These are phyloP conservation scores for Sternotherus odoratus DNA, from an alignment of 2,797 vertebrate species.

Conservation along the genomic window DNA sequence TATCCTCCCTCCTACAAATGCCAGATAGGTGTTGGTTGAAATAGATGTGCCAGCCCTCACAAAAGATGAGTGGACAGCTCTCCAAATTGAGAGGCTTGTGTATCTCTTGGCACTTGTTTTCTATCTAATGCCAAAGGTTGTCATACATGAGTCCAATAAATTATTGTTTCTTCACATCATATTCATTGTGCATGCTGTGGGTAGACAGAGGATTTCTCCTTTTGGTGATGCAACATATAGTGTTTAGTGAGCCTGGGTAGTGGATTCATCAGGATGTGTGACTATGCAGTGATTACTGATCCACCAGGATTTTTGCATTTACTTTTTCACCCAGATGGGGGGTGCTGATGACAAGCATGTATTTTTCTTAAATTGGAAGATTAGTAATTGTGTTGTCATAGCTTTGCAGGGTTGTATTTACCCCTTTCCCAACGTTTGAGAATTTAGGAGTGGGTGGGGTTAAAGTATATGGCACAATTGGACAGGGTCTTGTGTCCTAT, in stretches of 20 bases:
- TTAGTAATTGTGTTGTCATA: background rate
- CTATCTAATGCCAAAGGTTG: background rate
- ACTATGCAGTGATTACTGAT: background rate
- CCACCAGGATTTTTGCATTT: background rate
- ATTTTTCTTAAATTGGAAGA: conserved; percentile 21
- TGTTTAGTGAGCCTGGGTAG: background rate
- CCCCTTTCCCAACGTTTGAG: background rate
- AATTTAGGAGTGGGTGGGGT: background rate
- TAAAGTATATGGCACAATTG: background rate
- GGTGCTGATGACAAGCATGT: background rate
- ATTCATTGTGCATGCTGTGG: background rate
- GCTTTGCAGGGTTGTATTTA: background rate
- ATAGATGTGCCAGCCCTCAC: background rate
- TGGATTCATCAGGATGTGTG: background rate
- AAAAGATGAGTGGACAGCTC: background rate
- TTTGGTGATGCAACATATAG: background rate
- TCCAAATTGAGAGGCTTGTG: background rate
- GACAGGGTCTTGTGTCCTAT: background rate
- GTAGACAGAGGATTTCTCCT: background rate
- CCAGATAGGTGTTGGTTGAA: background rate
- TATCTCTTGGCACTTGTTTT: background rate
- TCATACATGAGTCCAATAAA: background rate
- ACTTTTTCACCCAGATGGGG: background rate
- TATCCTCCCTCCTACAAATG: background rate
- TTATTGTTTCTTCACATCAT: background rate